Evolutionary conservation across 1,140 invertebrate species (phyloP).

Genomic region (Psix sp.): DNA sequence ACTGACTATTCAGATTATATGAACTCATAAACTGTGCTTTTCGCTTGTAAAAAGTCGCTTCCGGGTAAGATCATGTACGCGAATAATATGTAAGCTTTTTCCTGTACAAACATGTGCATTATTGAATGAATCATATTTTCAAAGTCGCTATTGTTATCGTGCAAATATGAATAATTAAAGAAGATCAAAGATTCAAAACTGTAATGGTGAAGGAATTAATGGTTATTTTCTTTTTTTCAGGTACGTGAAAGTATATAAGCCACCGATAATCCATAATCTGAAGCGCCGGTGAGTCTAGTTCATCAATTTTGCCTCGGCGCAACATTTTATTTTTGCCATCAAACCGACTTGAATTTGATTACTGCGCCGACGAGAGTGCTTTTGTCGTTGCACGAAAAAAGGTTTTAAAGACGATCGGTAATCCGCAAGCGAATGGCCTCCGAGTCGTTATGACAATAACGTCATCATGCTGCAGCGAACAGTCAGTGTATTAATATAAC

Average conservation of each 20-base stretch:
- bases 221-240: constrained; percentile 32
- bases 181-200: too few relatives aligned
- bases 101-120: too few relatives aligned
- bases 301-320: constrained; percentile 36
- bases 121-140: too few relatives aligned
- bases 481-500: constrained; percentile 63
- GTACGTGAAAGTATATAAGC: constrained; percentile 16
- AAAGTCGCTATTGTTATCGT: too few relatives aligned
- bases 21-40: too few relatives aligned
- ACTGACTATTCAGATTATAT: too few relatives aligned
- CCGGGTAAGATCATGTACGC: too few relatives aligned
- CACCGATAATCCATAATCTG: constrained; percentile 19
- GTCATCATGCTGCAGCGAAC: constrained; percentile 27
- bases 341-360: constrained; percentile 36
- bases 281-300: constrained; percentile 41
- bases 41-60: too few relatives aligned
- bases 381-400: constrained; percentile 30
- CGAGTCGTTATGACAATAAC: constrained; percentile 31
- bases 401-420: constrained; percentile 37
- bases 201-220: constrained; percentile 1
- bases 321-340: constrained; percentile 32
- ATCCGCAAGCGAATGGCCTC: constrained; percentile 36
- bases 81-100: too few relatives aligned
- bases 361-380: constrained; percentile 29
- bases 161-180: too few relatives aligned